phyloP scores from a whole-genome alignment of 2,113 vertebrate species.

The Ceratotherium simum region DNA sequence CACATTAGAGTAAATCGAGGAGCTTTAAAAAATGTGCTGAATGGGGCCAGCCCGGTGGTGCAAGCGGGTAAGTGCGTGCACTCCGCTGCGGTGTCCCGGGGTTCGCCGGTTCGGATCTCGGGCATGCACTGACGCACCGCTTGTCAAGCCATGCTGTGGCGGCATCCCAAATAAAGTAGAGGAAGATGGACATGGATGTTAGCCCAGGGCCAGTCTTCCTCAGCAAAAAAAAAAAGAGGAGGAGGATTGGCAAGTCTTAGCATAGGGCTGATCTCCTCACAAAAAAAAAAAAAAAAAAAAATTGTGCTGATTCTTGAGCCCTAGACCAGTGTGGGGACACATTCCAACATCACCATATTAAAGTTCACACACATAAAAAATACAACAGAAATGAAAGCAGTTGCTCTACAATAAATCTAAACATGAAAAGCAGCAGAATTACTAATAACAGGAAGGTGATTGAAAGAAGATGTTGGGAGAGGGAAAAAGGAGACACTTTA shows the following conservation, averaged over 20 bases:
- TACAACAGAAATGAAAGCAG: not conserved
- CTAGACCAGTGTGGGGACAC: not conserved
- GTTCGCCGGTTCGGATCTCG: too few relatives aligned
- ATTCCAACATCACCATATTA: not conserved
- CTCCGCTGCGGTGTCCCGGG: too few relatives aligned
- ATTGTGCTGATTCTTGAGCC: not conserved
- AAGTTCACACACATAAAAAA: constrained; percentile 2
- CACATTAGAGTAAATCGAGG: not conserved
- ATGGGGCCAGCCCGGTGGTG: too few relatives aligned
- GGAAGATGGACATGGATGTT: too few relatives aligned
- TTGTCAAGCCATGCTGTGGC: too few relatives aligned
- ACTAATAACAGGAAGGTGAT: not conserved
- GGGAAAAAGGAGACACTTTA: not conserved
- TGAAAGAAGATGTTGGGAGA: not conserved
- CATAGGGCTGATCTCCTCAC: too few relatives aligned
- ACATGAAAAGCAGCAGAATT: constrained; percentile 33
- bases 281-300: not conserved
- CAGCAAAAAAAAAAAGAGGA: too few relatives aligned
- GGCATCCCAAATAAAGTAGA: too few relatives aligned
- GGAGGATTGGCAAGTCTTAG: too few relatives aligned
- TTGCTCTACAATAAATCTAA: constrained; percentile 2
- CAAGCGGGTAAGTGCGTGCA: too few relatives aligned
- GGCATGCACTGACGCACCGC: too few relatives aligned
- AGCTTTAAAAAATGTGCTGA: not conserved
- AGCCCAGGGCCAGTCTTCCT: too few relatives aligned